A percentile compares a stretch with the other conserved stretches of the same genome.
phyloP scores from a whole-genome alignment of 2,113 vertebrate species.

The Panurus biarmicus region DNA sequence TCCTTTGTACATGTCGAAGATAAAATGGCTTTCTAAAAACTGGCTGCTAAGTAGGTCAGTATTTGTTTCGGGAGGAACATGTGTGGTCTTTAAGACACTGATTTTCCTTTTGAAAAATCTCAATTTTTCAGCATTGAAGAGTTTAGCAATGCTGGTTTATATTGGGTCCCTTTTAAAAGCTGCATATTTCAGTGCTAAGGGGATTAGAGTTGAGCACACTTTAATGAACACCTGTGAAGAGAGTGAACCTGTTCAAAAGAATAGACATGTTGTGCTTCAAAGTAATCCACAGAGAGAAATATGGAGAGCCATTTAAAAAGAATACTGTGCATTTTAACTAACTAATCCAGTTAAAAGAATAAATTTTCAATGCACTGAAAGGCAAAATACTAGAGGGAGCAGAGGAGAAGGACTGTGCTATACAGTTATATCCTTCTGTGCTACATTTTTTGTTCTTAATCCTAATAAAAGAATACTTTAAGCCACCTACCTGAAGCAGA shows the following conservation, averaged over 20 bases:
- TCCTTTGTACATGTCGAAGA: neutral
- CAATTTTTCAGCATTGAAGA: neutral
- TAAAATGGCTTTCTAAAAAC: neutral
- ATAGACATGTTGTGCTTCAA: neutral
- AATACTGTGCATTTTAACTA: constrained; percentile 14
- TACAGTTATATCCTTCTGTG: neutral
- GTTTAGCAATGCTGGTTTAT: neutral
- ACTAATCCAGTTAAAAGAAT: constrained; percentile 20
- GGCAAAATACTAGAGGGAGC: neutral
- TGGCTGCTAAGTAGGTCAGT: constrained; percentile 15
- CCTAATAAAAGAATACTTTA: neutral
- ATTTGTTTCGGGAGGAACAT: neutral
- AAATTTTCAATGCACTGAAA: neutral
- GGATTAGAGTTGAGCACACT: constrained; percentile 18
- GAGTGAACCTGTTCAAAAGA: constrained; percentile 44
- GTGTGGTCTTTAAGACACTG: constrained; percentile 22
- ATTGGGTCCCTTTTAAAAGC: neutral
- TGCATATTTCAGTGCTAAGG: constrained; percentile 7
- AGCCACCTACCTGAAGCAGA: neutral
- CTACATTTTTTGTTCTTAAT: neutral
- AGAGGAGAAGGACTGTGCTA: neutral
- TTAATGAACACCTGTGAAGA: constrained; percentile 56
- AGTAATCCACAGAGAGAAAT: constrained; percentile 3
- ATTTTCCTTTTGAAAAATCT: neutral
- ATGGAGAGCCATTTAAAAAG: neutral